A percentile compares a stretch with the other conserved stretches of the same genome.
These are phyloP conservation scores for Gastrophryne carolinensis DNA, from an alignment of 2,797 vertebrate species.

Conservation along the genomic window DNA sequence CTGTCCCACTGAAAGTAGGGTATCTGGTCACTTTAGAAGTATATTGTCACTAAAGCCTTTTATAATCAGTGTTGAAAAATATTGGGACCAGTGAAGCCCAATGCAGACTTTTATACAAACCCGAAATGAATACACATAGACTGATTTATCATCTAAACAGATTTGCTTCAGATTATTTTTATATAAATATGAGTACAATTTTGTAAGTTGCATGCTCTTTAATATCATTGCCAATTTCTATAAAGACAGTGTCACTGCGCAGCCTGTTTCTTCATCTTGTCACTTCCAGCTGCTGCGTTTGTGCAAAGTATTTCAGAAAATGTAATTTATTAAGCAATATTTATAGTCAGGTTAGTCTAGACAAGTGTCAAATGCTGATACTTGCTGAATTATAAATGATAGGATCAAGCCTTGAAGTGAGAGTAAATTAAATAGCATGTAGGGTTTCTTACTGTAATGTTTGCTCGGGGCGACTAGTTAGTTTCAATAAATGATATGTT, in stretches of 20 bases:
- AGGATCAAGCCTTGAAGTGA: background rate
- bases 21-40: too few species aligned
- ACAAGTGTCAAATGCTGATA: constrained; percentile 8
- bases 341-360: constrained; percentile 4
- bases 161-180: too few species aligned
- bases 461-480: background rate
- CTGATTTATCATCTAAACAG: too few species aligned
- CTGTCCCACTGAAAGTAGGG: too few species aligned
- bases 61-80: too few species aligned
- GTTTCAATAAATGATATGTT: background rate
- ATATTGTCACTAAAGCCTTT: too few species aligned
- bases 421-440: constrained; percentile 20
- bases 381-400: constrained; percentile 12
- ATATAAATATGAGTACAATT: too few species aligned
- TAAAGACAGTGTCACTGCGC: background rate
- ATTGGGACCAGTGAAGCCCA: too few species aligned
- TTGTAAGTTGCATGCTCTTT: background rate
- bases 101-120: too few species aligned
- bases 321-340: background rate
- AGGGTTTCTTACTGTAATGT: background rate
- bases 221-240: background rate
- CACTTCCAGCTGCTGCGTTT: background rate
- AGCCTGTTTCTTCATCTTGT: background rate
- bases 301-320: background rate
- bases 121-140: too few species aligned